Evolutionary conservation across 53 echinoderm and acorn worm genomes (phyloP).

Genomic region (Echinometra lucunter): DNA sequence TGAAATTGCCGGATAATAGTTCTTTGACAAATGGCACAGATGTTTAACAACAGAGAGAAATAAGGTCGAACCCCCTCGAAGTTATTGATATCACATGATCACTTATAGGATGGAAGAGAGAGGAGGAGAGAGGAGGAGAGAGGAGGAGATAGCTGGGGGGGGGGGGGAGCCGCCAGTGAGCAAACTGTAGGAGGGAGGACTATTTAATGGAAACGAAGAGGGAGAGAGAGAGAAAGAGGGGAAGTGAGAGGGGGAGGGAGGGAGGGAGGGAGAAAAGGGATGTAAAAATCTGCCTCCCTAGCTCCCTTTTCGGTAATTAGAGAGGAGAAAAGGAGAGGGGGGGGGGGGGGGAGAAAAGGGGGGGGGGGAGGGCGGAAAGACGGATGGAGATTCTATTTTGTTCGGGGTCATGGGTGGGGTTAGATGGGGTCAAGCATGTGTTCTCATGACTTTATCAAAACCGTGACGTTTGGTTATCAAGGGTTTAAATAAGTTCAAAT

Average conservation of each 20-base stretch:
- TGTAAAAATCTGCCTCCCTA: too few relatives aligned
- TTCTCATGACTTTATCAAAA: neutral
- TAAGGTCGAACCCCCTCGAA: neutral
- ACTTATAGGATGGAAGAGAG: neutral
- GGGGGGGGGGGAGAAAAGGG: neutral
- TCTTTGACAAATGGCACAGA: neutral
- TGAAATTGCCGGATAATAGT: neutral
- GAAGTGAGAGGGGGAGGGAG: neutral
- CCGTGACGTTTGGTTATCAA: conserved; percentile 10
- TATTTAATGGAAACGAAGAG: neutral
- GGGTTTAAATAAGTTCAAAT: neutral
- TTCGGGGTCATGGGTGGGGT: conserved; percentile 25
- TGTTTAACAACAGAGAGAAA: neutral
- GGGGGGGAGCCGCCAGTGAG: neutral
- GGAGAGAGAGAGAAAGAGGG: neutral
- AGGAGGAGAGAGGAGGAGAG: neutral
- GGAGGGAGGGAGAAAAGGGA: neutral
- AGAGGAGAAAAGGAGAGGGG: neutral
- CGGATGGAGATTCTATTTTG: neutral
- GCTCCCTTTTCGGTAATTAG: too few relatives aligned
- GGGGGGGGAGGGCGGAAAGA: neutral
- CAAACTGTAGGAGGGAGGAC: too few relatives aligned
- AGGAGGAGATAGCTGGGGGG: neutral
- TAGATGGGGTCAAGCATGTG: conserved; percentile 36
- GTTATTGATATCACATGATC: neutral